Evolutionary conservation across 1,140 invertebrate species (phyloP).

Genomic region (Cotesia glomerata): DNA sequence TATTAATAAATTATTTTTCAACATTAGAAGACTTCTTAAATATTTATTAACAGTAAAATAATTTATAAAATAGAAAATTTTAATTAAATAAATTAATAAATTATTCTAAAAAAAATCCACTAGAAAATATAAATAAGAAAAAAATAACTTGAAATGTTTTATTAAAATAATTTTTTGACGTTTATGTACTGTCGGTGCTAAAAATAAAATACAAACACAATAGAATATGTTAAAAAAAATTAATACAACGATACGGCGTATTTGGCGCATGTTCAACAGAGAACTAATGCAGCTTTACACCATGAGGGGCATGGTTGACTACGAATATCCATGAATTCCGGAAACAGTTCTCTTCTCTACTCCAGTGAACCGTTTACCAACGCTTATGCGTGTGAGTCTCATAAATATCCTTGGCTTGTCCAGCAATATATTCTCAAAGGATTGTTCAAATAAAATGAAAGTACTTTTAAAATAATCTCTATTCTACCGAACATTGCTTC

Average conservation of each 20-base stretch:
- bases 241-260: slow-evolving; percentile 32
- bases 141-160: no score
- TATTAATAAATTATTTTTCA: no score
- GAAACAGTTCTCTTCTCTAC: slow-evolving; percentile 6
- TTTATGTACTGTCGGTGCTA: not conserved
- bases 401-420: slow-evolving; percentile 19
- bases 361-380: not conserved
- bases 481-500: not conserved
- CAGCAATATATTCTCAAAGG: slow-evolving; percentile 1
- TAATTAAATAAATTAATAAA: no score
- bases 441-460: not conserved
- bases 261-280: slow-evolving; percentile 45
- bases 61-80: no score
- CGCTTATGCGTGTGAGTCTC: slow-evolving; percentile 26
- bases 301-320: not conserved
- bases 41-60: no score
- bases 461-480: no score
- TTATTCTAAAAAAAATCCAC: no score
- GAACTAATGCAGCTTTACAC: slow-evolving; percentile 38
- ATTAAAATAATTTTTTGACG: no score
- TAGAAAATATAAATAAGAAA: no score
- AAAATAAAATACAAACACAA: slow-evolving; percentile 18
- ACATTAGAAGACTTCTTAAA: no score
- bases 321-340: slow-evolving; percentile 9
- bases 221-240: slow-evolving; percentile 29